A percentile compares a stretch with the other conserved stretches of the same genome.
Conservation (phyloP, 2,113 vertebrate genomes). For the Aldabrachelys gigantea region DNA sequence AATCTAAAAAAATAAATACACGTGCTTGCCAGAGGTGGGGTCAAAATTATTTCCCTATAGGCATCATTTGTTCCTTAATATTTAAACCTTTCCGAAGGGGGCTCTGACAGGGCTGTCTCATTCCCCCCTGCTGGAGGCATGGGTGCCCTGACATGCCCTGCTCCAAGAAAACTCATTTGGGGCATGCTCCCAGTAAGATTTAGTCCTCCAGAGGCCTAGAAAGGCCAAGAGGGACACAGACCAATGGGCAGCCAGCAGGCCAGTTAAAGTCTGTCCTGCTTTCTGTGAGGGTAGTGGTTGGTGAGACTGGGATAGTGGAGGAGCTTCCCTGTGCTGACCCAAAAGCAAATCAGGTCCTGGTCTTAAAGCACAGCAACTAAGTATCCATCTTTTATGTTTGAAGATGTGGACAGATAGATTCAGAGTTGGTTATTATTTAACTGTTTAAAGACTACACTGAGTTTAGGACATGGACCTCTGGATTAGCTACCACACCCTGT, state of each 20-base stretch:
- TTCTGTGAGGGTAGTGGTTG: background rate
- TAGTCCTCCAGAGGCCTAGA: background rate
- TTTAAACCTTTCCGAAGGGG: background rate
- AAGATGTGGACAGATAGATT: background rate
- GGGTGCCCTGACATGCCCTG: background rate
- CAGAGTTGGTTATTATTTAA: background rate
- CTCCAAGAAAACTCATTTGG: background rate
- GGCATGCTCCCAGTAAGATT: background rate
- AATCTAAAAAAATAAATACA: background rate
- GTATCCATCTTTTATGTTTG: background rate
- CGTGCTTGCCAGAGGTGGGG: background rate
- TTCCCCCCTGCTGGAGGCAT: background rate
- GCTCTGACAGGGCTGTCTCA: background rate
- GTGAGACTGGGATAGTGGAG: background rate
- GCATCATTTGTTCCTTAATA: background rate
- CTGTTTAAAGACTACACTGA: background rate
- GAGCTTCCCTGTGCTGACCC: background rate
- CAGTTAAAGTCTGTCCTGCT: background rate
- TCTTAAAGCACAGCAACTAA: background rate
- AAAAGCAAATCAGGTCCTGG: background rate
- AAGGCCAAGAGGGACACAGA: background rate
- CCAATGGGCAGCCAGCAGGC: background rate
- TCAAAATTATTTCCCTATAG: background rate
- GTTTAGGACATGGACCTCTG: background rate
- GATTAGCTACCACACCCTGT: background rate